Evolutionary conservation across 2,888 invertebrate genomes (phyloP).

Genomic region (Onchidella celtica): DNA sequence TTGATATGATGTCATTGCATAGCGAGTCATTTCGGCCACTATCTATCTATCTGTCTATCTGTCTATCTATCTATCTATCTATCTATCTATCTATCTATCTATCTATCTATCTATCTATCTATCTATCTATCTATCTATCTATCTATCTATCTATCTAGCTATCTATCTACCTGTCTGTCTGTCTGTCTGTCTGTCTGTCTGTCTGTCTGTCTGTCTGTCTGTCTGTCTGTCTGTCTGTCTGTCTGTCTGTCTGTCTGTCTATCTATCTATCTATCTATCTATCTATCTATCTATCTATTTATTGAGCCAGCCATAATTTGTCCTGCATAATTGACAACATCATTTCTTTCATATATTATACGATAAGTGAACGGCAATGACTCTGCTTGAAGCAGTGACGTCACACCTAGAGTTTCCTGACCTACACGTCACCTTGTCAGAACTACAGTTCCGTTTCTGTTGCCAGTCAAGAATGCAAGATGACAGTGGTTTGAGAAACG

Average conservation of each 20-base stretch:
- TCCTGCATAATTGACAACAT: no score
- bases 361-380: no score
- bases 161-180: neutral
- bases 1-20: no score
- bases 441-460: no score
- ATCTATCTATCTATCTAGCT: neutral
- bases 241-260: neutral
- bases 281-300: no score
- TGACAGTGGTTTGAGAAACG: no score
- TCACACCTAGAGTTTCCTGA: no score
- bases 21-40: neutral
- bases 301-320: no score
- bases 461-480: no score
- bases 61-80: constrained; percentile 16
- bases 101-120: neutral
- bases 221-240: constrained; percentile 1
- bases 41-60: constrained; percentile 14
- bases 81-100: constrained; percentile 4
- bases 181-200: neutral
- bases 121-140: neutral
- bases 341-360: no score
- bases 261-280: neutral
- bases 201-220: constrained; percentile 16
- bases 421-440: no score
- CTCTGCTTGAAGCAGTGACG: no score